Evolutionary conservation across 2,888 invertebrate genomes (phyloP), one percentile per base, ranked within the genome.

Genomic region (Parnassius apollo): DNA sequence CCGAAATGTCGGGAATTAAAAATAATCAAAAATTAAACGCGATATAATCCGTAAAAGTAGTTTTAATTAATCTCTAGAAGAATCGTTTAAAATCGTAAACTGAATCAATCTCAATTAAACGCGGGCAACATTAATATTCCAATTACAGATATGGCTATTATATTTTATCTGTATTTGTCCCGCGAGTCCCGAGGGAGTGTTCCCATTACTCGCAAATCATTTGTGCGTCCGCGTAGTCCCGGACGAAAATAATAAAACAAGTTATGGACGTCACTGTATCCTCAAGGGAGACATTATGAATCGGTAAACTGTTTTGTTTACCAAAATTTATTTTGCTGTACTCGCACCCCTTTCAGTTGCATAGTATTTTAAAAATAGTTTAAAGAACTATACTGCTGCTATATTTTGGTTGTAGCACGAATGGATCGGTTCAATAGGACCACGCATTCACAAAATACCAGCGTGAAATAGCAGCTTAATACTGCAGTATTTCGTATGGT

Each of bases 171-270:
- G 75, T 76, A 80, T 77, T 76, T 74, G 74, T 71, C 68, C 69
- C 53, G 62, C 62, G 11, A 13, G 59, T 68, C 76, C 78, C 80
- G 69, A 58, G 71, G 80, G 77, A 73, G 66, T 67, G 65, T 67
- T 71, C 69, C 74, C 75, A 72, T 78, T 75, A 76, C 74, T 73
- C 74, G 75, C 76, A 78, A 81, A 84, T 82, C 77, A 81, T 82
- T 81, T 75, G 71, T 71, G 71, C 76, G 74, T 68, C 71, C 76
- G 75, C 73, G 67, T 63, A 71, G 77, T 78, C 75, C 72, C 71
- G 71, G 69, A 71, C 75, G 74, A 79, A 80, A 83, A 81, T 82
- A 82, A 83, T 80, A 80, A 83, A 81, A 80, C 74, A 75, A 69
- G 76, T 75, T 77, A 77, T 75, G 74, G 68, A 74, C 75, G 76